Percentiles rank a stretch among this genome's conserved stretches.
phyloP scores from a whole-genome alignment of 2,888 invertebrate genomes.

The Drosophila subquinaria region DNA sequence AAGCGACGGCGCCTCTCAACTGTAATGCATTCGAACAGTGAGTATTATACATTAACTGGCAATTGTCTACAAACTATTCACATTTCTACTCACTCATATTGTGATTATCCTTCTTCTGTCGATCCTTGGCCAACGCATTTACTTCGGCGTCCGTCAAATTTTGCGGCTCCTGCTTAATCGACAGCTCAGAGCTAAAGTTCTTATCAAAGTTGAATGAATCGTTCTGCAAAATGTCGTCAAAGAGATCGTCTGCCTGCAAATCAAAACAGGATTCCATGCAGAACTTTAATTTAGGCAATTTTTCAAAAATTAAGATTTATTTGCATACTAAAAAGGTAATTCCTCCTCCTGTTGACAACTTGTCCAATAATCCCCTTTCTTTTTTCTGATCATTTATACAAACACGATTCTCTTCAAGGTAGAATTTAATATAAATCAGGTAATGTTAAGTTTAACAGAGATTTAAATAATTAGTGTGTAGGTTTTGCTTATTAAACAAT shows the following conservation, averaged over 20 bases:
- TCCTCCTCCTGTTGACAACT: too few relatives aligned
- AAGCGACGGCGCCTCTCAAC: conserved; percentile 97
- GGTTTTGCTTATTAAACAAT: not conserved
- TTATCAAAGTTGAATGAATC: conserved; percentile 88
- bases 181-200: conserved; percentile 87
- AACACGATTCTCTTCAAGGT: conserved; percentile 6
- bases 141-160: conserved; percentile 91
- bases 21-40: conserved; percentile 81
- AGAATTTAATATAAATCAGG: conserved; percentile 1
- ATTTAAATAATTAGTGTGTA: conserved; percentile 3
- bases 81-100: conserved; percentile 93
- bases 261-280: not conserved
- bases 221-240: conserved; percentile 92
- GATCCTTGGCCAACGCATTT: conserved; percentile 94
- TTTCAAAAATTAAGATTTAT: too few relatives aligned
- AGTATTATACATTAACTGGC: not conserved
- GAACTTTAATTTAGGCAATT: too few relatives aligned
- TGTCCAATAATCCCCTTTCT: too few relatives aligned
- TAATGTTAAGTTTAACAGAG: not conserved
- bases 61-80: too few relatives aligned
- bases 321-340: too few relatives aligned
- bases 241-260: conserved; percentile 92
- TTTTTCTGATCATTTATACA: not conserved
- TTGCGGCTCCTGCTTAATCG: conserved; percentile 89
- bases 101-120: conserved; percentile 98